Base-by-base conservation (phyloP, 2,797 vertebrate genomes). In the Pseudochirops cupreus region DNA sequence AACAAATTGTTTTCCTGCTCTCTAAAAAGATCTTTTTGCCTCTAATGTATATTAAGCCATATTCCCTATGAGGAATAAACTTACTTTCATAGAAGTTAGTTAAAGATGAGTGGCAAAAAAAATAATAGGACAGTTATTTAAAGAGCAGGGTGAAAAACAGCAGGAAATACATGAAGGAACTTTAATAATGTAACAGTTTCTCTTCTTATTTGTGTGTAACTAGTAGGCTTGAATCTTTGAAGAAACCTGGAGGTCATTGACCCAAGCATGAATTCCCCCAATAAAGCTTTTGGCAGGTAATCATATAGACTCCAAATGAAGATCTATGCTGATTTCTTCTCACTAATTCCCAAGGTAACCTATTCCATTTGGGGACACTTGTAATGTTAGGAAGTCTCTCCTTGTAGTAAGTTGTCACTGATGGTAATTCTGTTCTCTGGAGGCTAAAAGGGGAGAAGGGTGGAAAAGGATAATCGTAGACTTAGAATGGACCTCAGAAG, bases 11-110 rank as follows among this genome's bases (percentile, higher is more conserved):
- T 31, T 91, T 96, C 93, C 16, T 91, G 46, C 94, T 12, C 57
- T 96, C 53, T 46, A 46, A 82, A 74, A 74, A 74, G 24, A 57
- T 1, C 24, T 3, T 24, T 82, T 82, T 39, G 14, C 67, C 24
- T 82, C n/a, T 82, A 26, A 53, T 93, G 91, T 29, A 95, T 95
- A 92, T 93, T 94, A 93, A 95, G 95, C 67, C 94, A 94, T 58
- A 46, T 82, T 96, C 96, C 16, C 55, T 95, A 3, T 91, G 92
- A 93, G 74, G 93, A 96, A 94, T 24, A 55, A 94, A 82, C 18
- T 94, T 18, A 82, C 7, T 82, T 82, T 82, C 39, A 46, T 46
- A 82, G 9, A 82, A 82, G 18, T 82, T 82, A 24, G 74, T 82
- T 82, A 46, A 46, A 82, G 39, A 82, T 82, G 39, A 82, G 39